These are phyloP conservation scores for Myotis lucifugus DNA, from an alignment of 2,113 vertebrate genomes.

Conservation along the genomic window DNA sequence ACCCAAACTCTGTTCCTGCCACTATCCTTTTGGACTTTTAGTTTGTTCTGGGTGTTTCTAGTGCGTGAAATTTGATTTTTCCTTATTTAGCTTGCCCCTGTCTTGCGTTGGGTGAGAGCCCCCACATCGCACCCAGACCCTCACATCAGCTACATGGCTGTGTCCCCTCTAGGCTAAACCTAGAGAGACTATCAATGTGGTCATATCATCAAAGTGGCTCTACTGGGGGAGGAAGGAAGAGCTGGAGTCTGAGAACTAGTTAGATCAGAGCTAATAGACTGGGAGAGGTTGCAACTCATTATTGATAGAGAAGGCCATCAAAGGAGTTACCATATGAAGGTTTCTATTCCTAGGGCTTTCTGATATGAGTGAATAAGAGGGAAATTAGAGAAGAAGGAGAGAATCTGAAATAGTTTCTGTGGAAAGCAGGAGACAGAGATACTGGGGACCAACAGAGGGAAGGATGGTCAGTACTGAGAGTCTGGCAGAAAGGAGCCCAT, in stretches of 20 bases:
- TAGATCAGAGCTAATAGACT: background rate
- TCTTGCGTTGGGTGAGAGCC: background rate
- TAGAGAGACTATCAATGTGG: background rate
- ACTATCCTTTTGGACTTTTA: background rate
- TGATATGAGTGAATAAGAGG: slow-evolving; percentile 3
- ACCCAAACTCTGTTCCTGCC: background rate
- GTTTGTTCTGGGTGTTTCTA: slow-evolving; percentile 36
- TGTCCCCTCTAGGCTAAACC: background rate
- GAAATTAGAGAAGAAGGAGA: background rate
- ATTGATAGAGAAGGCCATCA: slow-evolving; percentile 19
- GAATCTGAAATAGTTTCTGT: slow-evolving; percentile 17
- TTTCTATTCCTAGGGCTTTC: background rate
- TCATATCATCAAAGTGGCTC: background rate
- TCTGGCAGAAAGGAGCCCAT: background rate
- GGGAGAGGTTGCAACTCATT: background rate
- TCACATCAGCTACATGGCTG: background rate
- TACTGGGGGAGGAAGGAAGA: background rate
- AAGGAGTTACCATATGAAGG: background rate
- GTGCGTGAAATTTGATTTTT: background rate
- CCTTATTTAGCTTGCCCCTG: background rate
- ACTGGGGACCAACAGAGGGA: background rate
- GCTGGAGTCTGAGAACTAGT: background rate
- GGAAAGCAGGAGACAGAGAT: background rate
- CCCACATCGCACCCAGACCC: background rate
- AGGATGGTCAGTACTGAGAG: background rate